phyloP scores from a whole-genome alignment of 1,140 invertebrate genomes.

The Drosophila busckii region DNA sequence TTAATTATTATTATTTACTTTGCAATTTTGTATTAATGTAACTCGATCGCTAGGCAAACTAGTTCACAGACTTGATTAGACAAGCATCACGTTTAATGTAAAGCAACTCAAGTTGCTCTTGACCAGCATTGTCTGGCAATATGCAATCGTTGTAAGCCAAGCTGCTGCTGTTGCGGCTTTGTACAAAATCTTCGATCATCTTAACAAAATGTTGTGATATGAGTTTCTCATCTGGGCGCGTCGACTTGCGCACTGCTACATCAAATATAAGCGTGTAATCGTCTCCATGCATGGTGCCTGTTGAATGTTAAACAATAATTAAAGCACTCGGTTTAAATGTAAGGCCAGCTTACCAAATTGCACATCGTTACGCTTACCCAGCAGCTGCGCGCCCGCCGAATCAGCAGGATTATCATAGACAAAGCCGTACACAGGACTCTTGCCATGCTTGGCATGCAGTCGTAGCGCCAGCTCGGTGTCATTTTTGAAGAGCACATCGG shows the following conservation, averaged over 20 bases:
- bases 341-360: slow-evolving; percentile 22
- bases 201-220: slow-evolving; percentile 30
- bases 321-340: background rate
- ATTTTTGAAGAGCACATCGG: slow-evolving; percentile 33
- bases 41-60: background rate
- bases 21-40: background rate
- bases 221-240: slow-evolving; percentile 21
- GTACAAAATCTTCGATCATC: slow-evolving; percentile 32
- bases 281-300: slow-evolving; percentile 25
- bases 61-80: background rate
- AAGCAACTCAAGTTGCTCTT: background rate
- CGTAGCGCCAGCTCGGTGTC: slow-evolving; percentile 14
- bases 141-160: slow-evolving; percentile 2
- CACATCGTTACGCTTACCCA: slow-evolving; percentile 21
- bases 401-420: slow-evolving; percentile 32
- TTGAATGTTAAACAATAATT: background rate
- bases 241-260: background rate
- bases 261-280: slow-evolving; percentile 39
- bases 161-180: background rate
- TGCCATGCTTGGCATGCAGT: slow-evolving; percentile 9
- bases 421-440: slow-evolving; percentile 28
- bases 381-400: background rate
- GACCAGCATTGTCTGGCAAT: slow-evolving; percentile 3
- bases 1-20: too few relatives aligned
- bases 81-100: slow-evolving; percentile 3